A percentile compares a stretch with the other conserved stretches of the same genome.
phyloP scores from a whole-genome alignment of 2,113 vertebrate species.

The Geococcyx californianus region DNA sequence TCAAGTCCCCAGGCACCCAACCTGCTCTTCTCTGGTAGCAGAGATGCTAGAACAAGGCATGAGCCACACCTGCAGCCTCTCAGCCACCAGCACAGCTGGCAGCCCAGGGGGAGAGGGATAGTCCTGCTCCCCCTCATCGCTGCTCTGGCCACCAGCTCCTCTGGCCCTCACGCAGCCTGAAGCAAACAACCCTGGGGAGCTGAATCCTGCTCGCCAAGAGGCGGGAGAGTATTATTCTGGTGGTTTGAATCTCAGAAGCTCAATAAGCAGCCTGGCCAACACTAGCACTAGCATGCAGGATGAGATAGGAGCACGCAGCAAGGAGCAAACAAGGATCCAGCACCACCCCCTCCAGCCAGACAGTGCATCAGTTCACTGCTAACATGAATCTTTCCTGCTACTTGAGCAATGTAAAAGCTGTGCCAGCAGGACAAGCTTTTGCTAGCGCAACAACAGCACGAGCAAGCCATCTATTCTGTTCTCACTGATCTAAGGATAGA shows the following conservation, averaged over 20 bases:
- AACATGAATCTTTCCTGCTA: not conserved
- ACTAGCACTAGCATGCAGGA: not conserved
- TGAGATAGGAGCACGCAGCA: too few species aligned
- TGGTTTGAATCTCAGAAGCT: not conserved
- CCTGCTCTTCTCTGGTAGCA: not conserved
- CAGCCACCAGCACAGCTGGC: not conserved
- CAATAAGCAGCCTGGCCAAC: not conserved
- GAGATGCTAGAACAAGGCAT: not conserved
- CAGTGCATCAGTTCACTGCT: not conserved
- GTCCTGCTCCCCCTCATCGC: not conserved
- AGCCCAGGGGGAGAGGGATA: not conserved
- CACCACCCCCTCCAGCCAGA: not conserved
- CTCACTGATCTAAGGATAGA: not conserved
- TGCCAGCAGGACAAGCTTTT: not conserved
- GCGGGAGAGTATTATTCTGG: not conserved
- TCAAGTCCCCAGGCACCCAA: not conserved
- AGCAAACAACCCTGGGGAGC: not conserved
- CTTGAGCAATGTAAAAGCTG: accelerated
- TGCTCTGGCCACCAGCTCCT: not conserved
- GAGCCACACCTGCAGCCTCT: not conserved
- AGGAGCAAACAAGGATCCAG: not conserved
- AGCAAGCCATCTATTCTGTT: not conserved
- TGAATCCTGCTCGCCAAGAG: not conserved
- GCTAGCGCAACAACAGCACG: not conserved
- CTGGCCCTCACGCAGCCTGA: not conserved